phyloP scores from a whole-genome alignment of 2,113 vertebrate genomes.

The Serranochromis macrocephalus region DNA sequence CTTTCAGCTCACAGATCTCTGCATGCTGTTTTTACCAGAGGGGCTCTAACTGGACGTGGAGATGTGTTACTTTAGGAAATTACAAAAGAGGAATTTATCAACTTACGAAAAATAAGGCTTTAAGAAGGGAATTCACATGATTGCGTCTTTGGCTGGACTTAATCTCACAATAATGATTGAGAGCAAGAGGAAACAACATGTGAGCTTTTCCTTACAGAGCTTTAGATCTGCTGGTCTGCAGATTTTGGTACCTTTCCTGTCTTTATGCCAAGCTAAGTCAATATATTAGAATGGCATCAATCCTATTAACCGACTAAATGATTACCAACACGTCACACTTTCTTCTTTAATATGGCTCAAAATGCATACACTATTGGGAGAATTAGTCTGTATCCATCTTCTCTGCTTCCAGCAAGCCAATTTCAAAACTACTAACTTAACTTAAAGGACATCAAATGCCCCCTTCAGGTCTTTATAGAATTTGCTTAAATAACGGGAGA shows the following conservation, averaged over 20 bases:
- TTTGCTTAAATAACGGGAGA: background rate
- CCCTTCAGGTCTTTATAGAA: background rate
- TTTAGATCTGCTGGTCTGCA: background rate
- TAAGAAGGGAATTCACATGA: background rate
- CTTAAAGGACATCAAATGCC: background rate
- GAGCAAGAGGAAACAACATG: background rate
- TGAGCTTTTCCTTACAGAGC: background rate
- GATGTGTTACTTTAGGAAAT: background rate
- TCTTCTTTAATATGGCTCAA: background rate
- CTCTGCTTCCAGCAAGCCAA: background rate
- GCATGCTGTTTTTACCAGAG: background rate
- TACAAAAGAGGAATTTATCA: background rate
- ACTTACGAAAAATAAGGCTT: background rate
- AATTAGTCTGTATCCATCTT: background rate
- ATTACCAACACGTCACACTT: background rate
- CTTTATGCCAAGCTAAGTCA: background rate
- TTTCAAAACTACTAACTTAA: background rate
- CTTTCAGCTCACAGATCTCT: background rate
- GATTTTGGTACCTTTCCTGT: background rate
- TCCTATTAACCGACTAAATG: background rate
- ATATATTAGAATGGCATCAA: background rate
- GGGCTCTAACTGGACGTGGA: background rate
- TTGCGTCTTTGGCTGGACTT: background rate
- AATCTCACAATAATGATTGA: background rate
- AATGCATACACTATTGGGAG: accelerated